Conservation (phyloP, 2,888 invertebrate species). For the Platynereis dumerilii region DNA sequence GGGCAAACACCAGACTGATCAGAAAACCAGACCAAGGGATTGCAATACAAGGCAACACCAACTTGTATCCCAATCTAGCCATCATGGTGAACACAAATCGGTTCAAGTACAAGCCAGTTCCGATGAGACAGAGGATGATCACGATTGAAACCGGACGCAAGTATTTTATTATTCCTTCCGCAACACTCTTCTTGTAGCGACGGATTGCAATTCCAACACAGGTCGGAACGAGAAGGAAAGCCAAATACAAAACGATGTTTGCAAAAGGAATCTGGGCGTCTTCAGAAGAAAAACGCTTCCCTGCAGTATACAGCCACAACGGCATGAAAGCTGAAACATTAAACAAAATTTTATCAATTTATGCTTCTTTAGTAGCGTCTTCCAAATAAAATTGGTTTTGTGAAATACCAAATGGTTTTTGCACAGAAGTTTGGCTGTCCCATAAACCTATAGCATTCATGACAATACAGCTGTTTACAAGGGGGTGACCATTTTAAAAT, state of each 20-base stretch:
- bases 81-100: neutral
- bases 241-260: neutral
- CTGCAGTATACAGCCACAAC: constrained; percentile 1
- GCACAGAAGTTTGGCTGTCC: too few relatives aligned
- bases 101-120: constrained; percentile 29
- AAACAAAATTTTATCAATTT: too few relatives aligned
- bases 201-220: constrained; percentile 65
- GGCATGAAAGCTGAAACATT: constrained; percentile 30
- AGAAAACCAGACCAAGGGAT: neutral
- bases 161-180: constrained; percentile 56
- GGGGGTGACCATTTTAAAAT: too few relatives aligned
- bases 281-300: constrained; percentile 28
- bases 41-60: neutral
- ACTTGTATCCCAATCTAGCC: neutral
- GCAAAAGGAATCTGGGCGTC: constrained; percentile 38
- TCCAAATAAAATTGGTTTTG: too few relatives aligned
- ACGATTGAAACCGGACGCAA: constrained; percentile 63
- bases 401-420: too few relatives aligned
- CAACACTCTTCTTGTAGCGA: constrained; percentile 48
- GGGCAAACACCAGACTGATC: neutral
- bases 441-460: too few relatives aligned
- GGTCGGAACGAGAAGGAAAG: constrained; percentile 39
- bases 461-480: too few relatives aligned
- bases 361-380: too few relatives aligned
- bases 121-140: constrained; percentile 63